Conservation (phyloP, 1,140 invertebrate species). For the Aphelenchoides besseyi region DNA sequence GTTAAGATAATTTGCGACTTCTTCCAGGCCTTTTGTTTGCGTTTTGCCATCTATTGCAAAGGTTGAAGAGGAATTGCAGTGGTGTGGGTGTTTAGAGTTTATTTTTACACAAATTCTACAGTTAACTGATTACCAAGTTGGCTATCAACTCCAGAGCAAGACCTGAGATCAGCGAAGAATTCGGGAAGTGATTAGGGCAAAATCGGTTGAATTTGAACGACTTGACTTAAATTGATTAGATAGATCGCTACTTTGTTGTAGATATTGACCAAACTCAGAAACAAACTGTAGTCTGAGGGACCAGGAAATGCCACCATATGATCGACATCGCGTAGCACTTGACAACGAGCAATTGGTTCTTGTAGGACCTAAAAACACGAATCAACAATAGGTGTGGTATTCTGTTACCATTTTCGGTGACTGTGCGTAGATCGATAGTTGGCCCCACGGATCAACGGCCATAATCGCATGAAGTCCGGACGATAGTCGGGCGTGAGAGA, state of each 20-base stretch:
- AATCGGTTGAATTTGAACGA: slow-evolving; percentile 29
- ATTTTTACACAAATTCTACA: no score
- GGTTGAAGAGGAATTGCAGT: no score
- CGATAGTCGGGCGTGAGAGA: slow-evolving; percentile 27
- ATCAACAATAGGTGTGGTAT: slow-evolving; percentile 8
- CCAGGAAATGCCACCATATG: slow-evolving; percentile 41
- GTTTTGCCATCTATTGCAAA: no score
- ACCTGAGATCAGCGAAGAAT: no score
- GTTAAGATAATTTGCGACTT: background rate
- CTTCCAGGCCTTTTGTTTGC: background rate
- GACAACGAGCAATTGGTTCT: slow-evolving; percentile 42
- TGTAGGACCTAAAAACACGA: slow-evolving; percentile 12
- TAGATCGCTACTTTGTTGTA: slow-evolving; percentile 47
- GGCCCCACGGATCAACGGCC: slow-evolving; percentile 41
- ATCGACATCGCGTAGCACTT: slow-evolving; percentile 45
- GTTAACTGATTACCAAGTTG: no score
- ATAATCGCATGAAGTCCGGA: slow-evolving; percentile 33
- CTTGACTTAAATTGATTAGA: slow-evolving; percentile 38
- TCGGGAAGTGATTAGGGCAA: no score
- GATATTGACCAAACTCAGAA: slow-evolving; percentile 39
- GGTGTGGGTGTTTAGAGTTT: no score
- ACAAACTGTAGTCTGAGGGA: slow-evolving; percentile 30
- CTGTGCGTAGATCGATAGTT: slow-evolving; percentile 34
- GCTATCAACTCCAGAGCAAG: no score
- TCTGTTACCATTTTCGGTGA: slow-evolving; percentile 2